A percentile compares a stretch with the other conserved stretches of the same genome.
These are phyloP conservation scores for Empis livida DNA, from an alignment of 2,888 invertebrate species.

Conservation along the genomic window DNA sequence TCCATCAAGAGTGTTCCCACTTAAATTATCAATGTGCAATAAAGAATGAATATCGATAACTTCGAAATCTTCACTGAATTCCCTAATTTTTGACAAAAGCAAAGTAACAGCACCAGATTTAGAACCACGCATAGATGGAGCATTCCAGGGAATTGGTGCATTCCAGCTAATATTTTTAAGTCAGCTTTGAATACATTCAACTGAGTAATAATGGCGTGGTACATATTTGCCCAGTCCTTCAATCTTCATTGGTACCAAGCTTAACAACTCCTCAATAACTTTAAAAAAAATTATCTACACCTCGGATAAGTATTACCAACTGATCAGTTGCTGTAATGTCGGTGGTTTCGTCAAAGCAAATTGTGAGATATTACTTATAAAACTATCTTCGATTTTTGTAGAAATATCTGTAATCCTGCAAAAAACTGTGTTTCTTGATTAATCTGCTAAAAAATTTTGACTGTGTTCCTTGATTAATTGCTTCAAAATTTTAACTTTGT, in stretches of 20 bases:
- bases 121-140: too few species aligned
- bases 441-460: too few species aligned
- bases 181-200: too few species aligned
- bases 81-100: too few species aligned
- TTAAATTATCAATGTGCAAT: not conserved
- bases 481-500: not conserved
- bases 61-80: too few species aligned
- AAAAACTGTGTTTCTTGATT: not conserved
- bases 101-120: too few species aligned
- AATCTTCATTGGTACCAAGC: not conserved
- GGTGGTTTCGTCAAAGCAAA: too few species aligned
- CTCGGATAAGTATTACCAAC: not conserved
- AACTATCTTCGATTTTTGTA: not conserved
- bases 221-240: not conserved
- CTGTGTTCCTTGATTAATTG: too few species aligned
- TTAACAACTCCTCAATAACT: not conserved
- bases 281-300: not conserved
- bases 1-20: conserved; percentile 1
- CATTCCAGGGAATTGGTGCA: too few species aligned
- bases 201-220: too few species aligned
- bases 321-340: not conserved
- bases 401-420: not conserved
- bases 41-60: not conserved
- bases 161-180: too few species aligned
- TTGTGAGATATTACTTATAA: not conserved